Conservation (phyloP, 2,113 vertebrate species). For the Nettapus auritus region DNA sequence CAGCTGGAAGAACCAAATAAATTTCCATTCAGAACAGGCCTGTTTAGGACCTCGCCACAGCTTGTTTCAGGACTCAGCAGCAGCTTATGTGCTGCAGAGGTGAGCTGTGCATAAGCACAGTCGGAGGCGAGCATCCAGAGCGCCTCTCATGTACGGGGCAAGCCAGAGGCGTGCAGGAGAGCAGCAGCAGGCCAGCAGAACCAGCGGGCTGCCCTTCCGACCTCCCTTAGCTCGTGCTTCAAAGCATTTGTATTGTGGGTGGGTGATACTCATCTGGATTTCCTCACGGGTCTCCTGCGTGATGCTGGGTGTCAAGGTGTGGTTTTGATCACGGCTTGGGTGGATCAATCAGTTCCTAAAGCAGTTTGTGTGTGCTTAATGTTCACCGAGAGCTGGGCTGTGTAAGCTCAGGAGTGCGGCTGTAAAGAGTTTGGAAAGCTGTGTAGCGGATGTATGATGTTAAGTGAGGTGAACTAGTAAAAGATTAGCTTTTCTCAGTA, state of each 20-base stretch:
- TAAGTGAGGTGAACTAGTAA: background rate
- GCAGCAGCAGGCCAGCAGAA: background rate
- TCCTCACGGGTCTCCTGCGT: background rate
- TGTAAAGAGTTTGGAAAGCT: background rate
- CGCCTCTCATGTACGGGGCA: background rate
- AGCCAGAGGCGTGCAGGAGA: background rate
- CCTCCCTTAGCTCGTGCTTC: background rate
- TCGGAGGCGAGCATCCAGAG: background rate
- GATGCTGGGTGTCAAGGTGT: background rate
- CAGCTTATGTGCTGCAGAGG: background rate
- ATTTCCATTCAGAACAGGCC: background rate
- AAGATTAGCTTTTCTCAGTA: background rate
- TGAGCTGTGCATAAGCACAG: background rate
- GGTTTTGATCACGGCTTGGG: background rate
- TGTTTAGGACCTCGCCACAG: background rate
- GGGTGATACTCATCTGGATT: too few relatives aligned
- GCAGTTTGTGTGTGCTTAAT: background rate
- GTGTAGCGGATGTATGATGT: rapidly evolving
- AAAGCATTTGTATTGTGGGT: rapidly evolving
- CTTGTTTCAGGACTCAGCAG: background rate
- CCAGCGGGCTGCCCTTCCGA: too few relatives aligned
- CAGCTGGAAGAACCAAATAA: background rate
- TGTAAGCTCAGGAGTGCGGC: background rate
- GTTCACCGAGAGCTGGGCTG: background rate
- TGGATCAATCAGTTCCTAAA: background rate